A percentile compares a stretch with the other conserved stretches of the same genome.
These are phyloP conservation scores for Tanytarsus gracilentus DNA, from an alignment of 2,888 invertebrate genomes.

Conservation along the genomic window DNA sequence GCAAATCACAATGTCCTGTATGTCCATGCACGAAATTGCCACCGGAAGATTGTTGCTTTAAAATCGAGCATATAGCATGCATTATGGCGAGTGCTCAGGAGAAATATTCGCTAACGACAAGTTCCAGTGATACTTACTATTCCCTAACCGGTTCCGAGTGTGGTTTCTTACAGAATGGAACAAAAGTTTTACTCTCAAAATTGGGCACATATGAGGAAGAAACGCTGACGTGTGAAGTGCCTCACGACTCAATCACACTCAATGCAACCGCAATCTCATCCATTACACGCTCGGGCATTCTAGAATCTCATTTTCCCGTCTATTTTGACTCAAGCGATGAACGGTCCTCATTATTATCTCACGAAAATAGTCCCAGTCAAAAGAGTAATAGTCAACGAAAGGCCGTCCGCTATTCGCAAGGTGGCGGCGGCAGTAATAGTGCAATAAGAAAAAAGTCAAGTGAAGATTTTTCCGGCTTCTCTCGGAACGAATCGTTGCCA, in stretches of 20 bases:
- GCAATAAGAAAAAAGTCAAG: slow-evolving; percentile 38
- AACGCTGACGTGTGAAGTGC: slow-evolving; percentile 15
- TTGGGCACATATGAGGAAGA: slow-evolving; percentile 26
- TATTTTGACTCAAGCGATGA: slow-evolving; percentile 32
- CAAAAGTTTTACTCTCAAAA: slow-evolving; percentile 30
- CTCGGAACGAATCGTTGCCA: slow-evolving; percentile 49
- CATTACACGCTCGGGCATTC: slow-evolving; percentile 37
- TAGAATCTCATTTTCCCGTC: slow-evolving; percentile 44
- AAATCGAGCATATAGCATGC: slow-evolving; percentile 36
- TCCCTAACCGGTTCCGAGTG: slow-evolving; percentile 34
- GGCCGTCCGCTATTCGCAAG: slow-evolving; percentile 4
- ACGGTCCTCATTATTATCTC: slow-evolving; percentile 32
- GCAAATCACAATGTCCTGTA: slow-evolving; percentile 36
- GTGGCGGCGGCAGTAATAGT: slow-evolving; percentile 32
- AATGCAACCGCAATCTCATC: slow-evolving; percentile 24
- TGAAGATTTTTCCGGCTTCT: slow-evolving; percentile 40
- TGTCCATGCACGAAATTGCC: slow-evolving; percentile 36
- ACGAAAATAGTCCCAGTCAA: slow-evolving; percentile 29
- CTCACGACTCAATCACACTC: slow-evolving; percentile 20
- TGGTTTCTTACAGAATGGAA: slow-evolving; percentile 35
- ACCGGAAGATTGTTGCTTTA: slow-evolving; percentile 35
- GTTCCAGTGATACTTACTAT: slow-evolving; percentile 41
- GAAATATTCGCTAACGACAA: slow-evolving; percentile 32
- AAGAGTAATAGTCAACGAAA: slow-evolving; percentile 19
- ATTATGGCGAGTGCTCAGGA: slow-evolving; percentile 27